Evolutionary conservation across 2,888 invertebrate species (phyloP).

Genomic region (Oscheius sp.): DNA sequence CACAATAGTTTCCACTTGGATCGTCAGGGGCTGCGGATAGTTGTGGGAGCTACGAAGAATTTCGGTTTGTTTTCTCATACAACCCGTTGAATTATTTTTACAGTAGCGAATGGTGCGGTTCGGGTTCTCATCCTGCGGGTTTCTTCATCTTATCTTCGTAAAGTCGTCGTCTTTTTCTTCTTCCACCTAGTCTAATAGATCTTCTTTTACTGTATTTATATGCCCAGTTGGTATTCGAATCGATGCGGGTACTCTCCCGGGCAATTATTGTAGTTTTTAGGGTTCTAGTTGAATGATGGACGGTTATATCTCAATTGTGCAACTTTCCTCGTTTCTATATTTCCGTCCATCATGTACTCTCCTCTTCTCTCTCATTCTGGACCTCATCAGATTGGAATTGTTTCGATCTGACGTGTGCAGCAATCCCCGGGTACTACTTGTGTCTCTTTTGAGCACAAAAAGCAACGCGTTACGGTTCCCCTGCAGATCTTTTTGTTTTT

Average conservation of each 20-base stretch:
- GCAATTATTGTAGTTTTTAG: neutral
- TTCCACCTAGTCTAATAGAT: neutral
- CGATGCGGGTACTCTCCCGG: slow-evolving; percentile 20
- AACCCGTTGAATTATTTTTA: neutral
- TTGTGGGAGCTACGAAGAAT: neutral
- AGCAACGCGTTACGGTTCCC: slow-evolving; percentile 4
- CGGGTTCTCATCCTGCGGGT: slow-evolving; percentile 1
- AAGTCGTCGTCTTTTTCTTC: neutral
- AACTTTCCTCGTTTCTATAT: neutral
- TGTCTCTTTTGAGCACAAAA: neutral
- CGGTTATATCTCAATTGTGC: neutral
- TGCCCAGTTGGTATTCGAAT: slow-evolving; percentile 16
- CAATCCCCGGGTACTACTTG: slow-evolving; percentile 1
- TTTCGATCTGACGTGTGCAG: neutral
- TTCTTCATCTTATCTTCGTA: neutral
- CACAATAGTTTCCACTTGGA: neutral
- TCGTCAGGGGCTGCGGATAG: slow-evolving; percentile 3
- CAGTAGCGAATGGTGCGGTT: slow-evolving; percentile 21
- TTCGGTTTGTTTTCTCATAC: neutral
- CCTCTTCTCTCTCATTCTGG: slow-evolving; percentile 21
- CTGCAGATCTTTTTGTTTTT: neutral
- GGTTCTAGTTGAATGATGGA: neutral
- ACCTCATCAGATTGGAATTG: slow-evolving; percentile 2
- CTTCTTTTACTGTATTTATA: neutral
- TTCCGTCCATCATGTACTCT: neutral